Evolutionary conservation across 2,888 invertebrate genomes (phyloP), one percentile per base, ranked within the genome.

Genomic region (Anthophora plumipes): DNA sequence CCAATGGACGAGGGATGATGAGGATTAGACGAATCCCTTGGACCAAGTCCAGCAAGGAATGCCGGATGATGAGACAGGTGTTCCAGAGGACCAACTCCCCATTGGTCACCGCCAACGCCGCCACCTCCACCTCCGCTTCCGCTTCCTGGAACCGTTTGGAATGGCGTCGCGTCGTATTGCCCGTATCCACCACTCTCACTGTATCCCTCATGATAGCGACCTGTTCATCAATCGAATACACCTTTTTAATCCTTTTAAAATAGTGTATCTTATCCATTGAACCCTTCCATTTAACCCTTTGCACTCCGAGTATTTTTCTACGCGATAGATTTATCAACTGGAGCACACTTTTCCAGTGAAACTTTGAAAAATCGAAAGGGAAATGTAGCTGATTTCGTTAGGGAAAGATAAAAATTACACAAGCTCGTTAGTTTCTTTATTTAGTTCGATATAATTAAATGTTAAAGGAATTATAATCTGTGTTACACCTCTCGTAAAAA

Each of bases 131-230:
- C 93, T 77, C 92, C 93, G 73, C 94, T 94, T 81, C 95, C 94
- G 90, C 95, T 95, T 87, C 95, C 95, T 60, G 96, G 96, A 88
- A 97, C 97, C 76, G 96, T 96, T 92, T 97, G 97, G 93, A 97
- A 97, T 82, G 96, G 95, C 80, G 95, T 94, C 68, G 95, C 94
- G 90, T 96, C 96, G 92, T 96, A 96, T 50, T 95, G 95, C 57
- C 94, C 94, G 89, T 95, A 95, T 48, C 94, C 94, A 75, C 95
- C 94, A 91, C 94, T 91, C 87, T 91, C 92, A 71, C 89, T 91
- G 89, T 94, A 95, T 82, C 95, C 94, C 93, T 92, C 94, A 80
- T 93, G 93, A 77, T 93, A 93, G 60, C 93, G 93, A 80, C 92
- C 93, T 93, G 70, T 37, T 63, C 25, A 31, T 31, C 31, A 31